A percentile compares a stretch with the other conserved stretches of the same genome.
phyloP scores from a whole-genome alignment of 2,888 invertebrate genomes.

The Cantharis nigra region DNA sequence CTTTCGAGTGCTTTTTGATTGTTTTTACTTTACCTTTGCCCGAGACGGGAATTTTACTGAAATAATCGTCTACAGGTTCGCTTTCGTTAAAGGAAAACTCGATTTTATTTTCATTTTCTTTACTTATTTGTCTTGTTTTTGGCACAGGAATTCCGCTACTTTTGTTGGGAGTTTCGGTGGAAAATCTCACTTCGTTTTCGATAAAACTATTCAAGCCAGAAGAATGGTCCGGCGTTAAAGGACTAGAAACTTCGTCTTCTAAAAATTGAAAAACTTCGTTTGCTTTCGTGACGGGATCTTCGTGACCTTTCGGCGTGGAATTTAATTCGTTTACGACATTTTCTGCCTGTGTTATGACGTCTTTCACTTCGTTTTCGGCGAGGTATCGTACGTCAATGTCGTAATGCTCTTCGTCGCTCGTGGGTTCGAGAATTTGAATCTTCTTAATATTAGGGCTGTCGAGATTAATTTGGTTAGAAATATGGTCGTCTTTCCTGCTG shows the following conservation, averaged over 20 bases:
- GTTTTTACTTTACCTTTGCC: constrained; percentile 56
- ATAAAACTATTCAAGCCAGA: constrained; percentile 9
- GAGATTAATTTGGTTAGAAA: constrained; percentile 49
- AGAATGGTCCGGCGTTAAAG: constrained; percentile 25
- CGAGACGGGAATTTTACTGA: constrained; percentile 52
- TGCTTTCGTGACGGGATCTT: constrained; percentile 45
- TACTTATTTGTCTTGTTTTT: constrained; percentile 41
- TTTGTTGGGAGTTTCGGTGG: not conserved
- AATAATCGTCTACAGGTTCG: constrained; percentile 46
- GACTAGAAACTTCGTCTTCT: constrained; percentile 51
- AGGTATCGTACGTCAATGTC: constrained; percentile 22
- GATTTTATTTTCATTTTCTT: constrained; percentile 44
- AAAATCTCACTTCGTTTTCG: constrained; percentile 12
- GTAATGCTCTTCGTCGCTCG: not conserved
- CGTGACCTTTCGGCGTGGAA: constrained; percentile 39
- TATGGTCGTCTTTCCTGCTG: constrained; percentile 53
- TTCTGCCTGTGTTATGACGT: constrained; percentile 50
- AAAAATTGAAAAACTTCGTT: constrained; percentile 54
- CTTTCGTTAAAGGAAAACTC: constrained; percentile 38
- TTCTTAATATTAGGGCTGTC: constrained; percentile 39
- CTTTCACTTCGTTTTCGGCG: constrained; percentile 45
- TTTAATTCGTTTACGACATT: constrained; percentile 48
- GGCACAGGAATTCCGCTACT: constrained; percentile 48
- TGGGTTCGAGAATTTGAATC: constrained; percentile 23
- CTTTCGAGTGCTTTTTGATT: constrained; percentile 58